phyloP scores from a whole-genome alignment of 2,113 vertebrate genomes.

The Crypturellus undulatus region DNA sequence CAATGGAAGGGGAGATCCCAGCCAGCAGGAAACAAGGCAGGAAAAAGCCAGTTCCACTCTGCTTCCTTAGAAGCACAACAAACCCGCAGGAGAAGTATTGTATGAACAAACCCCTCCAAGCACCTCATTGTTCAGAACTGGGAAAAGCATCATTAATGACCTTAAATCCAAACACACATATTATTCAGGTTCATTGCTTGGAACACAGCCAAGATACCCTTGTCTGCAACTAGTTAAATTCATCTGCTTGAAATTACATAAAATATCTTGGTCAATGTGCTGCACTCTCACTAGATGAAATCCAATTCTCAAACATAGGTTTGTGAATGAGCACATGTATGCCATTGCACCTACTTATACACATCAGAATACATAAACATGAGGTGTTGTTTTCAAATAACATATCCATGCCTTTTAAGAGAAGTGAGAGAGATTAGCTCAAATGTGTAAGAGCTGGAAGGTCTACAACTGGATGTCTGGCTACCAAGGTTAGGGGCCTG shows the following conservation, averaged over 20 bases:
- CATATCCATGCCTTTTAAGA: background rate
- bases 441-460: background rate
- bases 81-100: background rate
- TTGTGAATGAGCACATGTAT: background rate
- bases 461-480: background rate
- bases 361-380: background rate
- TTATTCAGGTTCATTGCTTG: background rate
- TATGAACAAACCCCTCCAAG: background rate
- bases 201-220: background rate
- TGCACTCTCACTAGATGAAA: background rate
- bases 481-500: background rate
- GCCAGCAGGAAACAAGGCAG: constrained; percentile 4
- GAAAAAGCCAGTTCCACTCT: background rate
- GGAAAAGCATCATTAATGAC: constrained; percentile 34
- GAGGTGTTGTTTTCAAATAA: background rate
- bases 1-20: background rate
- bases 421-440: background rate
- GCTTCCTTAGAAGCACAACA: background rate
- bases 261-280: background rate
- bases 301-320: background rate
- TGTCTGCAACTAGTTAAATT: background rate
- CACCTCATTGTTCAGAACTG: constrained; percentile 31
- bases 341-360: background rate
- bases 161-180: background rate
- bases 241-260: background rate